Evolutionary conservation across 2,113 vertebrate genomes (phyloP).

Genomic region (Bufo gargarizans): DNA sequence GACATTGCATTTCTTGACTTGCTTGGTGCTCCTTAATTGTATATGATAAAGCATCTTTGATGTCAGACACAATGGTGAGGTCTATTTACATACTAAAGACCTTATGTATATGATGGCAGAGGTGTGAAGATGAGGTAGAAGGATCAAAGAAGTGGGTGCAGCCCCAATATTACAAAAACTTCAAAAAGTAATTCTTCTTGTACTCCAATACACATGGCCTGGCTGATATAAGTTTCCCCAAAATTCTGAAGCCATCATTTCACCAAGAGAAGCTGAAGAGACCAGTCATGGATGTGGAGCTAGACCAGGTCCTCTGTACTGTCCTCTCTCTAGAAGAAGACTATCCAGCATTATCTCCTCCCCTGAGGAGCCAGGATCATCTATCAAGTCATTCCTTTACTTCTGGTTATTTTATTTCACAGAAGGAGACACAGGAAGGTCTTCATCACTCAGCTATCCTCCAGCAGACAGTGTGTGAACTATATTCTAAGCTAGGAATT

Average conservation of each 20-base stretch:
- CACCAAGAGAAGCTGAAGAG: neutral
- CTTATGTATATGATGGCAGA: neutral
- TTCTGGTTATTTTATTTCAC: neutral
- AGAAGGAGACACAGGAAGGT: neutral
- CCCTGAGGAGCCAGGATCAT: neutral
- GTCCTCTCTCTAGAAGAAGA: slow-evolving; percentile 35
- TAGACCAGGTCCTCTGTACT: slow-evolving; percentile 30
- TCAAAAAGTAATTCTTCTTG: neutral
- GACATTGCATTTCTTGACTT: too few species aligned
- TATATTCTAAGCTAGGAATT: neutral
- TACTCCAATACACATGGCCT: neutral
- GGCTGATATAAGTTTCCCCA: neutral
- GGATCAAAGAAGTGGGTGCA: neutral
- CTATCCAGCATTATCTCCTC: slow-evolving; percentile 8
- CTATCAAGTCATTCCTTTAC: too few species aligned
- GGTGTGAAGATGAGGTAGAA: neutral
- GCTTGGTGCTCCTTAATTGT: neutral
- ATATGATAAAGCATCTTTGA: neutral
- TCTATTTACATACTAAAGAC: neutral
- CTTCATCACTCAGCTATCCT: neutral
- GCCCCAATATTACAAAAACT: neutral
- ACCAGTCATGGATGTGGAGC: slow-evolving; percentile 9
- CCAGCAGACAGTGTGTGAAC: neutral
- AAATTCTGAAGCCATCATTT: neutral
- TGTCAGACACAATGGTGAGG: neutral